These are phyloP conservation scores for Holcopasites calliopsidis DNA, from an alignment of 1,140 invertebrate genomes.

Conservation along the genomic window DNA sequence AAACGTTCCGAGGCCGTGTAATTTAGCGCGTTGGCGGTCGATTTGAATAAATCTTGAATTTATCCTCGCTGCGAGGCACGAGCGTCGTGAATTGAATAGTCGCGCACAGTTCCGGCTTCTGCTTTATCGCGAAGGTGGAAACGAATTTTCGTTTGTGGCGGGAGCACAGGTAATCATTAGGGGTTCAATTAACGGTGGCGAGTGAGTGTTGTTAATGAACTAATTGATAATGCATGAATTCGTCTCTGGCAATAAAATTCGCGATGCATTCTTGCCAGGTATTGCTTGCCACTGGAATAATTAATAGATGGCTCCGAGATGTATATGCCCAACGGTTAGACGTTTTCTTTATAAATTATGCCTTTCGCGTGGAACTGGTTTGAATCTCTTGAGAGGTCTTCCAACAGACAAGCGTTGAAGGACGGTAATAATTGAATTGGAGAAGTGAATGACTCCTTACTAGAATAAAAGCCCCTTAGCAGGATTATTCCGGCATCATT, in stretches of 20 bases:
- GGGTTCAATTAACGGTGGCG: neutral
- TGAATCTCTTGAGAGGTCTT: neutral
- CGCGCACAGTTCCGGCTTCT: neutral
- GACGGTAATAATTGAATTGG: neutral
- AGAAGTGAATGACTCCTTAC: neutral
- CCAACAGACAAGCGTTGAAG: neutral
- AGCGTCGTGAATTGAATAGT: neutral
- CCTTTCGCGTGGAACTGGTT: constrained; percentile 6
- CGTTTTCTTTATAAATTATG: constrained; percentile 9
- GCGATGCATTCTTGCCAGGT: neutral
- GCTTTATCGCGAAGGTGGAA: neutral
- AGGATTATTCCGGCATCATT: neutral
- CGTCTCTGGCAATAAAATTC: too few species aligned
- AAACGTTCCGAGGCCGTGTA: neutral
- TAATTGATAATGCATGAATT: too few species aligned
- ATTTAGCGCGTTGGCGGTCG: neutral
- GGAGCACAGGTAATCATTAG: neutral
- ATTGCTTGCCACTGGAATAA: constrained; percentile 12
- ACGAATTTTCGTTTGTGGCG: too few species aligned
- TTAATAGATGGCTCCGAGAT: constrained; percentile 2
- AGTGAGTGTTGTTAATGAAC: constrained; percentile 1
- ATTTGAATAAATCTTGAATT: constrained; percentile 21
- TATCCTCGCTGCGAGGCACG: neutral
- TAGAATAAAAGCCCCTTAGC: neutral
- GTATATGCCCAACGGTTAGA: neutral